Evolutionary conservation across 2,113 vertebrate genomes (phyloP).

Genomic region (Marmota monax): DNA sequence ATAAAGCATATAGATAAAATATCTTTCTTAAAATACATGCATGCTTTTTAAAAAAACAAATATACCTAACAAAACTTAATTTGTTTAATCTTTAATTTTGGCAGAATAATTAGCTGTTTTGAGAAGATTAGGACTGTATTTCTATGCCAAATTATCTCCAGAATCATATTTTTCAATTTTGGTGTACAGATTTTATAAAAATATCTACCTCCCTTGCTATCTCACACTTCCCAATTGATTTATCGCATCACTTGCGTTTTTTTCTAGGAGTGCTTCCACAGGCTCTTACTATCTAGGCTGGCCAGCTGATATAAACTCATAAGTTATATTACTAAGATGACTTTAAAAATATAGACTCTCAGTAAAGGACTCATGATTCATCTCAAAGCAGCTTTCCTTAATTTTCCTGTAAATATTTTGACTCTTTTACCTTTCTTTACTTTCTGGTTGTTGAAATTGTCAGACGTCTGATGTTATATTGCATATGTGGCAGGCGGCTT

Average conservation of each 20-base stretch:
- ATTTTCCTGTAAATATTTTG: slow-evolving; percentile 38
- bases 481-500: not conserved
- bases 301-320: not conserved
- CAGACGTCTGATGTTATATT: not conserved
- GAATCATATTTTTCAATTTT: slow-evolving; percentile 19
- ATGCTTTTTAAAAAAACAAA: slow-evolving; percentile 28
- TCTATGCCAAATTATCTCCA: slow-evolving; percentile 22
- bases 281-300: slow-evolving; percentile 6
- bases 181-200: slow-evolving; percentile 55
- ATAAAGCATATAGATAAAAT: not conserved
- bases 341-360: slow-evolving; percentile 14
- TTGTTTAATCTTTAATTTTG: slow-evolving; percentile 50
- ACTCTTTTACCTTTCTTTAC: not conserved
- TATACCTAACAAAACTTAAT: slow-evolving; percentile 27
- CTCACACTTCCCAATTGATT: slow-evolving; percentile 26
- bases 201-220: not conserved
- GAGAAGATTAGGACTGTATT: not conserved
- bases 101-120: slow-evolving; percentile 9
- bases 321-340: not conserved
- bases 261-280: not conserved
- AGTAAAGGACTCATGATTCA: not conserved
- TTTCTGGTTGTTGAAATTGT: not conserved
- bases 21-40: slow-evolving; percentile 16
- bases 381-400: slow-evolving; percentile 41
- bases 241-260: not conserved